phyloP scores from a whole-genome alignment of 2,113 vertebrate genomes.

The Fulmarus glacialis region DNA sequence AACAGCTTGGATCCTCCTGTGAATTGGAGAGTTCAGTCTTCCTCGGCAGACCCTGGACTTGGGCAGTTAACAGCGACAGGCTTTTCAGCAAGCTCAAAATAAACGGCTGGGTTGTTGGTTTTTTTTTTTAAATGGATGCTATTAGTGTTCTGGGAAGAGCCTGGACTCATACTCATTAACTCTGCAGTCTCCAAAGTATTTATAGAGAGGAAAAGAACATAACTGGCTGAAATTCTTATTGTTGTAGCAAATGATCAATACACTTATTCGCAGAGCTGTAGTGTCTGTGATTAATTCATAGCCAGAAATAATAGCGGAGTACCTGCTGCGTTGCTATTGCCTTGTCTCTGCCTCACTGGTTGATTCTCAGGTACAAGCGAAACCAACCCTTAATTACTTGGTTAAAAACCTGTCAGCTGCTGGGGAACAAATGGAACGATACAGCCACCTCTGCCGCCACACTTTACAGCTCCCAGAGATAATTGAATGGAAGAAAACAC shows the following conservation, averaged over 20 bases:
- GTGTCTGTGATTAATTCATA: conserved; percentile 43
- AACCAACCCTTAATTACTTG: conserved; percentile 54
- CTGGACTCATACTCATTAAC: background rate
- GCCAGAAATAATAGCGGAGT: conserved; percentile 33
- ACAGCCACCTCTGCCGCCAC: background rate
- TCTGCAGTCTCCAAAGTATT: conserved; percentile 35
- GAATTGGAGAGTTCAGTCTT: background rate
- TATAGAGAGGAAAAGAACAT: background rate
- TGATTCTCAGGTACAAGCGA: conserved; percentile 11
- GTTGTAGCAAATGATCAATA: conserved; percentile 46
- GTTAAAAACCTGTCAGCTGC: background rate
- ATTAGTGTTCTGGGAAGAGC: conserved; percentile 41
- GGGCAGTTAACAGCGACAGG: background rate
- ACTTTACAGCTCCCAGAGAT: background rate
- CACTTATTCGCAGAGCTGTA: background rate
- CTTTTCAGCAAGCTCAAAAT: background rate
- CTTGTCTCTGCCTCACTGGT: conserved; percentile 46
- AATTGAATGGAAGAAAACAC: background rate
- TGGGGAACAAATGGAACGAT: background rate
- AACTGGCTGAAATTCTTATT: conserved; percentile 24
- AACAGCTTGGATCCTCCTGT: background rate
- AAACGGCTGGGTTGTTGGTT: background rate
- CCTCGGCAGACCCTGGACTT: background rate
- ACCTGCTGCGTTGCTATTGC: background rate
- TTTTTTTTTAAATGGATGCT: background rate